A percentile compares a stretch with the other conserved stretches of the same genome.
These are phyloP conservation scores for Emberiza fucata DNA, from an alignment of 2,113 vertebrate species.

Conservation along the genomic window DNA sequence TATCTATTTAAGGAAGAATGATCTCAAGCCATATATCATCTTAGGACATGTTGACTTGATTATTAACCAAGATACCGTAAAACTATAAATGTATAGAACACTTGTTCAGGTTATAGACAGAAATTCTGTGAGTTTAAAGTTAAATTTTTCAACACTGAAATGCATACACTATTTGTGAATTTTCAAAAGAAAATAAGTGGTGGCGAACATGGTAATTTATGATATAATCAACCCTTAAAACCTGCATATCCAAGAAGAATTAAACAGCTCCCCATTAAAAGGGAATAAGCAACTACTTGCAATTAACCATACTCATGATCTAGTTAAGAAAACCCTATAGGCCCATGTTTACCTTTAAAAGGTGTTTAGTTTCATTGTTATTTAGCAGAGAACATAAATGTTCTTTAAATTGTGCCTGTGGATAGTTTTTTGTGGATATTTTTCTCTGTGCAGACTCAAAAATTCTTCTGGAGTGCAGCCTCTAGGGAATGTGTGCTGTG, in stretches of 20 bases:
- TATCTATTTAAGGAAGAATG: slow-evolving; percentile 1
- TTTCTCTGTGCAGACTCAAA: background rate
- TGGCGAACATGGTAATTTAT: background rate
- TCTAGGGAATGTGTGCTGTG: background rate
- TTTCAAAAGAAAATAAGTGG: background rate
- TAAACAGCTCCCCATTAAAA: background rate
- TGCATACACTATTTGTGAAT: background rate
- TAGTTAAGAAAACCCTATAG: background rate
- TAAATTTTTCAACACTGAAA: background rate
- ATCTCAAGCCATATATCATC: background rate
- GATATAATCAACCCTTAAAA: background rate
- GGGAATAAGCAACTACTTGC: background rate
- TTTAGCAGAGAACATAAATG: background rate
- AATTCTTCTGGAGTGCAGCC: background rate
- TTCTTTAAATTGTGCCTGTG: background rate
- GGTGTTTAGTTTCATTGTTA: background rate
- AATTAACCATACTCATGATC: background rate
- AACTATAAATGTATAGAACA: background rate
- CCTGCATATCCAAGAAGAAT: background rate
- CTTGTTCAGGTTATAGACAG: background rate
- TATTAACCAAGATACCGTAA: background rate
- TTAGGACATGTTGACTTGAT: background rate
- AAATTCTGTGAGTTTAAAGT: background rate
- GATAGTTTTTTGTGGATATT: background rate
- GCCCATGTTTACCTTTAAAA: background rate